Evolutionary conservation across 2,797 vertebrate species (phyloP).

Genomic region (Eulemur albifrons): DNA sequence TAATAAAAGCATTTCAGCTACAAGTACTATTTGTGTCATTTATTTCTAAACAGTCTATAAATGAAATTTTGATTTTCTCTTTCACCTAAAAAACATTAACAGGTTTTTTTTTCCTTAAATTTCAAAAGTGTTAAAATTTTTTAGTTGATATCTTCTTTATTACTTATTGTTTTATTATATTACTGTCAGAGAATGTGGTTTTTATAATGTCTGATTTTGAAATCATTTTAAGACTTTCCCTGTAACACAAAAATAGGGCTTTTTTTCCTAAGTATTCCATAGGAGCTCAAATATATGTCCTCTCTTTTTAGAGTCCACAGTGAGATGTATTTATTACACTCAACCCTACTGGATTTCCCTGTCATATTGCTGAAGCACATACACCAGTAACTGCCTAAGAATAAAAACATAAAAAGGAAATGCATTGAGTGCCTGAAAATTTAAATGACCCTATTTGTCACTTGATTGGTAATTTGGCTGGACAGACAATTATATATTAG

Average conservation of each 20-base stretch:
- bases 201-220: background rate
- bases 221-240: constrained; percentile 7
- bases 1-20: background rate
- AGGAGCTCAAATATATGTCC: background rate
- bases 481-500: constrained; percentile 44
- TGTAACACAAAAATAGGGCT: background rate
- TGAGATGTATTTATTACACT: background rate
- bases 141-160: background rate
- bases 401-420: constrained; percentile 26
- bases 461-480: constrained; percentile 16
- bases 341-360: background rate
- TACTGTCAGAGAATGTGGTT: background rate
- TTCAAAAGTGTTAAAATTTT: background rate
- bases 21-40: background rate
- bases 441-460: background rate
- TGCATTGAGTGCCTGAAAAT: constrained; percentile 1
- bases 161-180: background rate
- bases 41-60: background rate
- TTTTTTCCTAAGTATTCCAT: background rate
- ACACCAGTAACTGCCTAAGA: background rate
- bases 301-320: background rate
- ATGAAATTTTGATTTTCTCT: background rate
- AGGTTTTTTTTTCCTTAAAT: background rate
- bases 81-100: background rate
- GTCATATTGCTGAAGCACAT: constrained; percentile 26